Base-by-base conservation (phyloP, 1,140 invertebrate genomes). In the Hypsibius dujardini region DNA sequence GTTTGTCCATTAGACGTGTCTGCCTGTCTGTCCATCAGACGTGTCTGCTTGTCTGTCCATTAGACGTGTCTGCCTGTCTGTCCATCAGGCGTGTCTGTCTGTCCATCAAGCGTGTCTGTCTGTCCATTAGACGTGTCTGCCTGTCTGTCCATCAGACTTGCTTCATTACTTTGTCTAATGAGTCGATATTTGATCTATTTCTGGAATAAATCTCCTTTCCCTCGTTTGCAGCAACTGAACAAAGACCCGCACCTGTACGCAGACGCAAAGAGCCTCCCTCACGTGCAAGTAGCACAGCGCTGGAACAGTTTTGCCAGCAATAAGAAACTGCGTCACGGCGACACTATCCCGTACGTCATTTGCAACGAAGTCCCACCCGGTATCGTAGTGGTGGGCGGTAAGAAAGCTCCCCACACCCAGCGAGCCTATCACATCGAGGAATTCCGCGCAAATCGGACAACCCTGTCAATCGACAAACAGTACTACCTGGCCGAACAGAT, bases 291-390 rank as follows among this genome's bases (percentile, higher is more conserved):
- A 28, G 94, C 95, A 1, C 74, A 93, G 46, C 83, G 94, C 76
- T 82, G 92, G 72, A 97, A 97, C 78, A 69, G 71, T 56, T 73
- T 76, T 72, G 76, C 76, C 42, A 78, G 80, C 71, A 79, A 79
- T 42, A 82, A 89, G 75, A 87, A 90, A 76, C 87, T 95, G 75
- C 88, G 88, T 77, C 87, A 87, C 74, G 95, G 95, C 0, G 96
- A 99, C 78, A 93, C 92, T 42, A 89, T 99, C 1, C 85, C 90
- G 7, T 99, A 98, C 78, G 84, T 98, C 1, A 91, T 99, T 76
- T 99, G 95, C 78, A 83, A 91, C 76, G 87, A 87, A 77, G 73
- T 72, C 67, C 3, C 62, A 47, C 47, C 59, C 47, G 42, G 59
- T 50, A 71, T 76, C 75, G 70, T 72, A 83, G 80, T n/a, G 89